These are phyloP conservation scores for Mystacornis crossleyi DNA, from an alignment of 2,113 vertebrate genomes.

Conservation along the genomic window DNA sequence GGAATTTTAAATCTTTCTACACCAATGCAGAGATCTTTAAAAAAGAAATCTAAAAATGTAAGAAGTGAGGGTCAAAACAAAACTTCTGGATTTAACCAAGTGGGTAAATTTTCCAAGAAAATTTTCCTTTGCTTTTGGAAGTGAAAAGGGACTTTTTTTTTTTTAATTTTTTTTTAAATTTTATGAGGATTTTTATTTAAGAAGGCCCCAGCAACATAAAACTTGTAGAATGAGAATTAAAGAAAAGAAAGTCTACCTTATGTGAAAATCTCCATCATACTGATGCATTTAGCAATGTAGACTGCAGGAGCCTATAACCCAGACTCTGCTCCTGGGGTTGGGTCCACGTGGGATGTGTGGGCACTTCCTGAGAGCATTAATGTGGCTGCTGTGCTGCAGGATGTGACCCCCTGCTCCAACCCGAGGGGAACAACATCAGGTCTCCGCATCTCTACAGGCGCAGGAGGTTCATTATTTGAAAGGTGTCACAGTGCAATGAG, in stretches of 20 bases:
- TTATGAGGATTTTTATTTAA: not conserved
- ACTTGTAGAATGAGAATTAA: not conserved
- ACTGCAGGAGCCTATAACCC: not conserved
- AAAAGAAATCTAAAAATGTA: not conserved
- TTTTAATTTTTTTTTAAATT: too few species aligned
- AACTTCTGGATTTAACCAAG: not conserved
- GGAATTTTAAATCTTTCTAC: slow-evolving; percentile 43
- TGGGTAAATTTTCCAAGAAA: not conserved
- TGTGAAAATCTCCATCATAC: not conserved
- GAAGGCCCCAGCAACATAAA: not conserved
- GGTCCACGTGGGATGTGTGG: not conserved
- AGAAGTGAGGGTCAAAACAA: not conserved
- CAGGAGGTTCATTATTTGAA: not conserved
- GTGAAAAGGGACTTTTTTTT: not conserved
- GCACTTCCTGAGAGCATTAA: not conserved
- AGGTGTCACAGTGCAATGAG: not conserved
- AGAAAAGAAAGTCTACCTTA: not conserved
- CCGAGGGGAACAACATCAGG: not conserved
- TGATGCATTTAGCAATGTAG: not conserved
- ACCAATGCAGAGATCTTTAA: slow-evolving; percentile 25
- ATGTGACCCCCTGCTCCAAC: not conserved
- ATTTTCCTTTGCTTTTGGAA: not conserved
- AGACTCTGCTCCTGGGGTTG: accelerated
- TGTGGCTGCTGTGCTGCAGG: not conserved
- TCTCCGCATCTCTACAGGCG: not conserved